Conservation (phyloP, 2,888 invertebrate species). For the Diaperis boleti region DNA sequence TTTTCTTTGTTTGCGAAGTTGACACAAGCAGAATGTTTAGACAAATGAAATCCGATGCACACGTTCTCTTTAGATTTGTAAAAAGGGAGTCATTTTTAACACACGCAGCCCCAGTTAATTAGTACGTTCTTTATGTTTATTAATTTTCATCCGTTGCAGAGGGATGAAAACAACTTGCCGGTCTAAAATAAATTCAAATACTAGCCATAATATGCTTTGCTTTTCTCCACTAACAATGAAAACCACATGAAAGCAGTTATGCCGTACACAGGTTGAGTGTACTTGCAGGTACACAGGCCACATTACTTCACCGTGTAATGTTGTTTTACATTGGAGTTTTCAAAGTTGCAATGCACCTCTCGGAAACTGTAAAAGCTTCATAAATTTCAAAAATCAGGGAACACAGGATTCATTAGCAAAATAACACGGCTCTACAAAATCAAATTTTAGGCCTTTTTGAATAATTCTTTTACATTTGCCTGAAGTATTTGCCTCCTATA, state of each 20-base stretch:
- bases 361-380: not conserved
- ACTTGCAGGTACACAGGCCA: slow-evolving; percentile 1
- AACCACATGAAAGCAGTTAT: slow-evolving; percentile 26
- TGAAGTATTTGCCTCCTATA: too few species aligned
- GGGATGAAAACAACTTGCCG: not conserved
- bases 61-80: not conserved
- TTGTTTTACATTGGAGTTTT: not conserved
- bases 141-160: slow-evolving; percentile 17
- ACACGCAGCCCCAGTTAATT: slow-evolving; percentile 3
- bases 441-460: too few species aligned
- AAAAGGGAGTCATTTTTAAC: not conserved
- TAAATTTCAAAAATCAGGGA: not conserved
- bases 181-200: slow-evolving; percentile 2
- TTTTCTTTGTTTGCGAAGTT: not conserved
- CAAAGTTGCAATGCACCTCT: not conserved
- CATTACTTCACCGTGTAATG: not conserved
- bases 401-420: too few species aligned
- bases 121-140: slow-evolving; percentile 5
- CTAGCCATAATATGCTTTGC: slow-evolving; percentile 20
- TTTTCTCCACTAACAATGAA: slow-evolving; percentile 22
- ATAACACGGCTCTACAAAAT: too few species aligned
- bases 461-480: too few species aligned
- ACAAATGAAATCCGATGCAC: not conserved
- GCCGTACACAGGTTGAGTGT: not conserved
- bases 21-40: not conserved